phyloP scores from a whole-genome alignment of 30 jellyfish, hydroid and myxozoan species.

The Mastigias papua region DNA sequence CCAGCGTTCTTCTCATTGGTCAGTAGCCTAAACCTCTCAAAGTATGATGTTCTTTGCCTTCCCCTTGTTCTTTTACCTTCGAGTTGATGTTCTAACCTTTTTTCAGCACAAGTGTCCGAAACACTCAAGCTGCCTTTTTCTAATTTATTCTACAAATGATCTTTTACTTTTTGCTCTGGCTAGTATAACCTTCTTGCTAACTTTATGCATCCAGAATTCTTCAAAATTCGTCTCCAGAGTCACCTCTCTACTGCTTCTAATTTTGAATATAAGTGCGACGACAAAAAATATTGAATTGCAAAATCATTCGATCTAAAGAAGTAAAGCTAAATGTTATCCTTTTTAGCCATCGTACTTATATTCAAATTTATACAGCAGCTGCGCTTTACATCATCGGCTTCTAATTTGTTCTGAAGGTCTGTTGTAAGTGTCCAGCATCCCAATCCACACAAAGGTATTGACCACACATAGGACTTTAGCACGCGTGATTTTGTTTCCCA shows the following conservation, averaged over 20 bases:
- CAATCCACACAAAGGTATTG: not conserved
- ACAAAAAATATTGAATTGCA: no score
- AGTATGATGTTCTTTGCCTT: not conserved
- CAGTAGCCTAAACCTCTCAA: not conserved
- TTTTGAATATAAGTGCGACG: no score
- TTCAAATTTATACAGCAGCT: no score
- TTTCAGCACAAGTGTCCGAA: not conserved
- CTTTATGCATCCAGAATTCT: not conserved
- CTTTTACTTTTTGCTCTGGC: not conserved
- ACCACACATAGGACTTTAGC: not conserved
- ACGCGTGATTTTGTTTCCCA: not conserved
- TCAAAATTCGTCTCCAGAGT: slow-evolving; percentile 9
- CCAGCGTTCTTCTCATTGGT: slow-evolving; percentile 15
- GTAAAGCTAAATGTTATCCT: no score
- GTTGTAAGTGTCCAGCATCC: not conserved
- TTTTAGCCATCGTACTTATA: no score
- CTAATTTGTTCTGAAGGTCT: slow-evolving; percentile 12
- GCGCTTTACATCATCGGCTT: no score
- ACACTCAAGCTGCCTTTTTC: slow-evolving; percentile 5
- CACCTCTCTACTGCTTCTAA: slow-evolving; percentile 5
- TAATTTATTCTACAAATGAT: not conserved
- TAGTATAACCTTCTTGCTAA: not conserved
- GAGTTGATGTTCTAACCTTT: not conserved
- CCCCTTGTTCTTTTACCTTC: not conserved
- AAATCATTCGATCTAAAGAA: no score